Conservation (phyloP, 2,113 vertebrate species). For the Pogona vitticeps region DNA sequence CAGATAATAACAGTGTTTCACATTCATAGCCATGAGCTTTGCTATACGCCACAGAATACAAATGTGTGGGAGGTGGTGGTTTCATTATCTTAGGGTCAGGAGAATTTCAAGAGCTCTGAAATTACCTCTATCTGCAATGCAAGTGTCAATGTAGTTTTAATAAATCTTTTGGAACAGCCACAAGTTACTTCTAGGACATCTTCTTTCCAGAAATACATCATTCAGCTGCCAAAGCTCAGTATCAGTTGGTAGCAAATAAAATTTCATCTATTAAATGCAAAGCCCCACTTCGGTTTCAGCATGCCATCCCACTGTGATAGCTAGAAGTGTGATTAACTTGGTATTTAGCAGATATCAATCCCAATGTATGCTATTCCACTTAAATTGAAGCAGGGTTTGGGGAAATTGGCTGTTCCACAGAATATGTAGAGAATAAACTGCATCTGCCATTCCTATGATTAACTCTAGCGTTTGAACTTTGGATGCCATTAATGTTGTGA, state of each 20-base stretch:
- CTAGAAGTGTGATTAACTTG: conserved; percentile 71
- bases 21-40: conserved; percentile 71
- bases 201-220: conserved; percentile 77
- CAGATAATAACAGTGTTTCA: conserved; percentile 74
- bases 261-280: conserved; percentile 70
- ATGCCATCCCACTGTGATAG: conserved; percentile 64
- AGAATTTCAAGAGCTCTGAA: conserved; percentile 79
- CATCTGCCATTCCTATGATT: conserved; percentile 45
- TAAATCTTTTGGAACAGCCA: conserved; percentile 77
- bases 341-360: conserved; percentile 64
- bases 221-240: conserved; percentile 71
- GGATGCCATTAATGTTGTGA: conserved; percentile 1
- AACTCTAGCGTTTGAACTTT: not conserved
- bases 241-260: conserved; percentile 73
- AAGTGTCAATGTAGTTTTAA: conserved; percentile 80
- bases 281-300: conserved; percentile 54
- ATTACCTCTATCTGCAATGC: conserved; percentile 78
- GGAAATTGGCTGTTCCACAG: conserved; percentile 47
- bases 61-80: conserved; percentile 72
- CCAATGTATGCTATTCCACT: conserved; percentile 51
- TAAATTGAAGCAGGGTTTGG: conserved; percentile 57
- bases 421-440: conserved; percentile 29
- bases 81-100: conserved; percentile 83
- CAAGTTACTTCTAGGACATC: conserved; percentile 78
- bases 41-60: conserved; percentile 71